These are phyloP conservation scores for Gambelia wislizenii DNA, from an alignment of 2,797 vertebrate genomes.

Conservation along the genomic window DNA sequence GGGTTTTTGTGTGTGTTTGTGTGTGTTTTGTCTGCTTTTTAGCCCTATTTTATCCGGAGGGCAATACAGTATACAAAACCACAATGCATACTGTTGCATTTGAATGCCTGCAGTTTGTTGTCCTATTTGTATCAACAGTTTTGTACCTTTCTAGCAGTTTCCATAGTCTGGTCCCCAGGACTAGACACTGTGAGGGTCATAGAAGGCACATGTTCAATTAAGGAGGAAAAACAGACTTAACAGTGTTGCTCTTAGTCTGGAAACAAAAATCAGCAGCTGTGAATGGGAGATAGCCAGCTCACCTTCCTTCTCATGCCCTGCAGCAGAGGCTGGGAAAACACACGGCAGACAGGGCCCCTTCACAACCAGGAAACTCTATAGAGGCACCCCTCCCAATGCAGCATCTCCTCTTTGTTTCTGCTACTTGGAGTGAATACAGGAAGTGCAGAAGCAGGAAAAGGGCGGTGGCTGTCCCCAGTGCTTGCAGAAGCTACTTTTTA, in stretches of 20 bases:
- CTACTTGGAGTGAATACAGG: too few relatives aligned
- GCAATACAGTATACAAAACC: not conserved
- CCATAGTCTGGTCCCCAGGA: not conserved
- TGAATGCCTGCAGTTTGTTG: not conserved
- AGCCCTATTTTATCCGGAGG: not conserved
- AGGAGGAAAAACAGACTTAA: not conserved
- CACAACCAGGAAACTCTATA: not conserved
- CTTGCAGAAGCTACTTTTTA: too few relatives aligned
- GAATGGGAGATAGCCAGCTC: not conserved
- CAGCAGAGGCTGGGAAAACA: not conserved
- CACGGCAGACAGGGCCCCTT: too few relatives aligned
- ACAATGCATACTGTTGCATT: too few relatives aligned
- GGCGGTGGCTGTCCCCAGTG: too few relatives aligned
- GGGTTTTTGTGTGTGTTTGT: not conserved
- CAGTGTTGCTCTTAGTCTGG: not conserved
- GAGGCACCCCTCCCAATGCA: not conserved
- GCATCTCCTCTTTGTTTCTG: not conserved
- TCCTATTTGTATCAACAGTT: not conserved
- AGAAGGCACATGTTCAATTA: not conserved
- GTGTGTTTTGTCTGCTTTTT: not conserved
- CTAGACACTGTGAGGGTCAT: not conserved
- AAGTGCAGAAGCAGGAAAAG: too few relatives aligned
- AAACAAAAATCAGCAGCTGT: not conserved
- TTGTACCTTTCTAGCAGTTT: not conserved
- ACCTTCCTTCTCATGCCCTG: not conserved